These are phyloP conservation scores for Parnassius apollo DNA, from an alignment of 2,888 invertebrate genomes.

Conservation along the genomic window DNA sequence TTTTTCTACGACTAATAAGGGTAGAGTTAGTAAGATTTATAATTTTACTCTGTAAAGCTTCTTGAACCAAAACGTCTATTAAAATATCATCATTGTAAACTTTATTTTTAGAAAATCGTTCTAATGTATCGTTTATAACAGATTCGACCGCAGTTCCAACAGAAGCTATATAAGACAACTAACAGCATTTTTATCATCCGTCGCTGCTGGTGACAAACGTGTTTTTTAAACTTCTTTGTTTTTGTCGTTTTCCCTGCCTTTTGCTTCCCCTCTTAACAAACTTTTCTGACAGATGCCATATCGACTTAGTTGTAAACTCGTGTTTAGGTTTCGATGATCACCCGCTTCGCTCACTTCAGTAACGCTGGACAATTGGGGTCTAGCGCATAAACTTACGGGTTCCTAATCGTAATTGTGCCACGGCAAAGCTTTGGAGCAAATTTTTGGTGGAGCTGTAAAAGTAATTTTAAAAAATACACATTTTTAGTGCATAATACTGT, in stretches of 20 bases:
- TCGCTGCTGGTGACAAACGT: constrained; percentile 37
- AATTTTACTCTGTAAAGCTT: constrained; percentile 44
- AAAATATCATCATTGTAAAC: constrained; percentile 46
- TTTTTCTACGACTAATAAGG: constrained; percentile 56
- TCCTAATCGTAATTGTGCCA: constrained; percentile 46
- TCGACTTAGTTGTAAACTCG: constrained; percentile 34
- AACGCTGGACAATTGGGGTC: constrained; percentile 54
- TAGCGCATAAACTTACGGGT: constrained; percentile 44
- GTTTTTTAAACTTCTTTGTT: constrained; percentile 20
- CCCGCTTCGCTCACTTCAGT: constrained; percentile 55
- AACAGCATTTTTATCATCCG: constrained; percentile 40
- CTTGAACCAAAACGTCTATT: constrained; percentile 52
- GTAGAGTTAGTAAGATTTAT: constrained; percentile 42
- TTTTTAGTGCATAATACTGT: neutral
- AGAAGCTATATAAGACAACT: constrained; percentile 52
- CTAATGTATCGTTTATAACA: constrained; percentile 53
- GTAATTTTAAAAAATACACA: neutral
- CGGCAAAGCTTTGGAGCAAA: constrained; percentile 53
- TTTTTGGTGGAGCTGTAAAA: constrained; percentile 60
- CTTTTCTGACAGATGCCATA: constrained; percentile 42
- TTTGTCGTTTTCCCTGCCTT: constrained; percentile 6
- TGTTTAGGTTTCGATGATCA: constrained; percentile 36
- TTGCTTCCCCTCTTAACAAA: neutral
- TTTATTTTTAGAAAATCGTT: constrained; percentile 47
- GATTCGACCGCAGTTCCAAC: constrained; percentile 50